phyloP scores from a whole-genome alignment of 37 sponge, comb jelly and placozoan species.

The Tethya wilhelma region DNA sequence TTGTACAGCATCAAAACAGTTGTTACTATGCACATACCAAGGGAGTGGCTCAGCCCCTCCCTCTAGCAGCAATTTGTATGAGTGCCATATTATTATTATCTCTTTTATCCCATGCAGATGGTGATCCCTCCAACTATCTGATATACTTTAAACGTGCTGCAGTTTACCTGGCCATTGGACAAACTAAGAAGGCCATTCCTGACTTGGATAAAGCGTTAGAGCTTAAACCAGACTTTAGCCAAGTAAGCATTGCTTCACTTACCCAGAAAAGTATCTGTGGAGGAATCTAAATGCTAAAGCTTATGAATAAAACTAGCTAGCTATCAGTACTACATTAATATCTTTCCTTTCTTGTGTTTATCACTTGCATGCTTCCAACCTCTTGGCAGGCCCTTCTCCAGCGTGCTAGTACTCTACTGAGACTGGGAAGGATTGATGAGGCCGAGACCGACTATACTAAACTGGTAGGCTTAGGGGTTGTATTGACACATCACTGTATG shows the following conservation, averaged over 20 bases:
- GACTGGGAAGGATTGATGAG: constrained; percentile 79
- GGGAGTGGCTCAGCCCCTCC: too few relatives aligned
- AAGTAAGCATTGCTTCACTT: constrained; percentile 43
- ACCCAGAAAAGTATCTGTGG: background rate
- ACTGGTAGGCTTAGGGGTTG: constrained; percentile 44
- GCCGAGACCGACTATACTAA: constrained; percentile 70
- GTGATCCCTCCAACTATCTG: constrained; percentile 93
- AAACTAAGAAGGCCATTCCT: constrained; percentile 84
- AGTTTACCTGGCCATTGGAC: constrained; percentile 94
- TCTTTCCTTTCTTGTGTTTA: background rate
- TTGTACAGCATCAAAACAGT: too few relatives aligned
- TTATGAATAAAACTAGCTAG: too few relatives aligned
- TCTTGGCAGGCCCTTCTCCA: constrained; percentile 67
- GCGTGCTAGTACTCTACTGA: constrained; percentile 81
- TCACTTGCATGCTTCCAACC: background rate
- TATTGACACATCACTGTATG: too few relatives aligned
- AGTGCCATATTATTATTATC: too few relatives aligned
- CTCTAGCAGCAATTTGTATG: too few relatives aligned
- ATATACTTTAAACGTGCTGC: constrained; percentile 96
- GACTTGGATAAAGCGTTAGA: constrained; percentile 81
- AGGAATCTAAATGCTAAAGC: too few relatives aligned
- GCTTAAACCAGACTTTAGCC: constrained; percentile 86
- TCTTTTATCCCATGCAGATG: constrained; percentile 76
- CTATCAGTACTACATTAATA: too few relatives aligned
- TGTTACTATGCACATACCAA: too few relatives aligned